phyloP scores from a whole-genome alignment of 2,797 vertebrate genomes.

The Acipenser oxyrinchus region DNA sequence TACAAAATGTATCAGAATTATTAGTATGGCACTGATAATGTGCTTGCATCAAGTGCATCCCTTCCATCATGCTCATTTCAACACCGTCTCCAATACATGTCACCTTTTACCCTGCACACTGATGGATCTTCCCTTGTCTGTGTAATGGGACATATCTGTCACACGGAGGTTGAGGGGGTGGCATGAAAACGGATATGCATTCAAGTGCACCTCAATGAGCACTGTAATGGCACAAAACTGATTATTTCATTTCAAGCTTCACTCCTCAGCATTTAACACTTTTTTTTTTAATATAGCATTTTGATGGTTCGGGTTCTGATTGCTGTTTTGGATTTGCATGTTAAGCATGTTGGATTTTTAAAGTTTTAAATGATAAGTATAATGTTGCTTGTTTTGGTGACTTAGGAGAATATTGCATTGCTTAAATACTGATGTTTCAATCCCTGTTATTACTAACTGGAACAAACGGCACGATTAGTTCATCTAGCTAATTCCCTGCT shows the following conservation, averaged over 20 bases:
- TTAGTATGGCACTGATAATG: neutral
- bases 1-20: neutral
- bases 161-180: conserved; percentile 34
- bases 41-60: neutral
- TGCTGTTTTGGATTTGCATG: no score
- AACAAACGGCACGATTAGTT: conserved; percentile 4
- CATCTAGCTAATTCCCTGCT: neutral
- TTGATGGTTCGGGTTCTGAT: neutral
- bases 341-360: no score
- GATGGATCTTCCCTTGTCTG: conserved; percentile 32
- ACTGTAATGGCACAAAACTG: conserved; percentile 9
- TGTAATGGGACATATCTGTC: conserved; percentile 38
- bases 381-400: no score
- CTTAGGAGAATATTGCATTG: no score
- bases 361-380: no score
- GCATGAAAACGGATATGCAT: conserved; percentile 25
- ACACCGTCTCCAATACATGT: neutral
- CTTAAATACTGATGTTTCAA: no score
- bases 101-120: neutral
- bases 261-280: no score
- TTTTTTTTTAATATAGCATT: neutral
- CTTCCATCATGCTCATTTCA: neutral
- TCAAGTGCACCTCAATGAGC: neutral
- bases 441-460: neutral
- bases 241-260: neutral